A percentile compares a stretch with the other conserved stretches of the same genome.
Evolutionary conservation across 2,888 invertebrate species (phyloP).

Genomic region (Heliconius sara): DNA sequence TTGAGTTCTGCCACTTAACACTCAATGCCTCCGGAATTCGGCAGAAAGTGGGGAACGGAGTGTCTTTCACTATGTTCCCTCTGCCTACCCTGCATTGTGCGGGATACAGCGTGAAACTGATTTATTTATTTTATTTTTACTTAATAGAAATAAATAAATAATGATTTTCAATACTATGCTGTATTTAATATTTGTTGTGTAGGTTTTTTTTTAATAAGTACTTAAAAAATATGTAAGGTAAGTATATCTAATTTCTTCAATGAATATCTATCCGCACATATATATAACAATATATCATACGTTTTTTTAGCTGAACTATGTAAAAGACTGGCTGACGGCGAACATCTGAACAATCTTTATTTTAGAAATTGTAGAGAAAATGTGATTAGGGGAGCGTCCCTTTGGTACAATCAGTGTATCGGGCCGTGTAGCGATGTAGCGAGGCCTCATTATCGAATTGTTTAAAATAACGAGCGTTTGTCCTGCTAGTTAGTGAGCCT

Average conservation of each 20-base stretch:
- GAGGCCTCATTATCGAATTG: constrained; percentile 78
- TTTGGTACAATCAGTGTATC: constrained; percentile 70
- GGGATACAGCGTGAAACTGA: too few relatives aligned
- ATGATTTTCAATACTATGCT: too few relatives aligned
- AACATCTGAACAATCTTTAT: constrained; percentile 64
- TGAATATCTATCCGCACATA: background rate
- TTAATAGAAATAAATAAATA: too few relatives aligned
- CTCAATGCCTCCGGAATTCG: too few relatives aligned
- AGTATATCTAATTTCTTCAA: background rate
- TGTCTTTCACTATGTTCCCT: too few relatives aligned
- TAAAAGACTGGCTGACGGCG: constrained; percentile 60
- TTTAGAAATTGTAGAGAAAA: constrained; percentile 60
- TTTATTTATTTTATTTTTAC: too few relatives aligned
- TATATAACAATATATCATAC: background rate
- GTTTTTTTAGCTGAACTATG: constrained; percentile 22
- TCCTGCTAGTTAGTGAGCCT: constrained; percentile 55
- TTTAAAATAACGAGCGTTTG: constrained; percentile 79
- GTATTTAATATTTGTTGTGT: too few relatives aligned
- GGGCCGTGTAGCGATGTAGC: constrained; percentile 42
- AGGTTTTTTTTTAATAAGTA: too few relatives aligned
- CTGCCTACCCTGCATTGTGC: too few relatives aligned
- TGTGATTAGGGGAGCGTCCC: constrained; percentile 74
- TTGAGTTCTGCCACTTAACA: too few relatives aligned
- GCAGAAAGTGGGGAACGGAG: too few relatives aligned
- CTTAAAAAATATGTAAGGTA: background rate